Evolutionary conservation across 1,140 invertebrate species (phyloP).

Genomic region (Dendrolimus kikuchii): DNA sequence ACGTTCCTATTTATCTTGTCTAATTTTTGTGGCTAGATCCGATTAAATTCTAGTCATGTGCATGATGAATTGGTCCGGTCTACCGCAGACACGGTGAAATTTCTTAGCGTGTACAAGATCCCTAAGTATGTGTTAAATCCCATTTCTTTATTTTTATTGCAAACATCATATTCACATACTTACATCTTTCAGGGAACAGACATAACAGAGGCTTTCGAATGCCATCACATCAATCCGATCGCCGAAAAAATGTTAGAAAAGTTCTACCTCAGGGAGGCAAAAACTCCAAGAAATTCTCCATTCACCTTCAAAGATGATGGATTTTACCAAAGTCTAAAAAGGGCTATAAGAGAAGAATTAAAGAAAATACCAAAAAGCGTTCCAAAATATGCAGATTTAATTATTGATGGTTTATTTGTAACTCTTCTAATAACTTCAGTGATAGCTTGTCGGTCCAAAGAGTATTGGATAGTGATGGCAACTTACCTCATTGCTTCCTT

Average conservation of each 20-base stretch:
- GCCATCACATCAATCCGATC: slow-evolving; percentile 73
- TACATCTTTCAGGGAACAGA: slow-evolving; percentile 75
- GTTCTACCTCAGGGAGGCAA: slow-evolving; percentile 75
- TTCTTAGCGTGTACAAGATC: no score
- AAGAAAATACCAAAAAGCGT: slow-evolving; percentile 43
- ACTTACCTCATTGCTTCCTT: slow-evolving; percentile 51
- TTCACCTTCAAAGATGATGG: slow-evolving; percentile 80
- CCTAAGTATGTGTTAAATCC: no score
- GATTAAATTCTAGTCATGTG: no score
- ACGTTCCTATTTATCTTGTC: no score
- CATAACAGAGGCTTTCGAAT: slow-evolving; percentile 84
- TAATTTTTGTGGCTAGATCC: no score
- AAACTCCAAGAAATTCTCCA: slow-evolving; percentile 73
- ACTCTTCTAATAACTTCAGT: slow-evolving; percentile 30
- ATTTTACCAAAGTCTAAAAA: slow-evolving; percentile 80
- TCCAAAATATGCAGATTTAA: slow-evolving; percentile 24
- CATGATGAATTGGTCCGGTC: no score
- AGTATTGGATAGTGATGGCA: slow-evolving; percentile 31
- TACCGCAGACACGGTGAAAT: no score
- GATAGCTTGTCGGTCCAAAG: slow-evolving; percentile 34
- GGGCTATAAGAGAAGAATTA: slow-evolving; percentile 70
- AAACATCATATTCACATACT: no score
- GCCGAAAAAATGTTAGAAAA: slow-evolving; percentile 74
- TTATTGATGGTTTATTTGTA: slow-evolving; percentile 43
- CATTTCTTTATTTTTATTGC: no score